Conservation (phyloP, 2,888 invertebrate genomes). For the Diadegma fenestrale region DNA sequence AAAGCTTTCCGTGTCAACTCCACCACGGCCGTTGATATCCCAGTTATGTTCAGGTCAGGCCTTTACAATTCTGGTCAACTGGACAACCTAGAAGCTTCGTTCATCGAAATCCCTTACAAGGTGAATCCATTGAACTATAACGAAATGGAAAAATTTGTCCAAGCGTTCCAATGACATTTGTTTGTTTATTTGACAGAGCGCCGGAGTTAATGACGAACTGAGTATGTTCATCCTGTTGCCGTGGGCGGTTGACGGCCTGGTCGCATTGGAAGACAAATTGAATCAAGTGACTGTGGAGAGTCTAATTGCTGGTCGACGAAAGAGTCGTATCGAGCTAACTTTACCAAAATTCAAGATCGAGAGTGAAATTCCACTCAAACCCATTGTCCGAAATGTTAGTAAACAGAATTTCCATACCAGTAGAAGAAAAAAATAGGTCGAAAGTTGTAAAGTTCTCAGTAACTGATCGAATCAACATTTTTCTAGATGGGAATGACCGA, state of each 20-base stretch:
- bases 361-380: constrained; percentile 87
- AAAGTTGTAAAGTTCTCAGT: neutral
- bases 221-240: constrained; percentile 92
- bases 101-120: constrained; percentile 90
- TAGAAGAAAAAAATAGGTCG: neutral
- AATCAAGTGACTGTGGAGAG: constrained; percentile 86
- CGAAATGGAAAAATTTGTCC: neutral
- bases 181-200: neutral
- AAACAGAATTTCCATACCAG: neutral
- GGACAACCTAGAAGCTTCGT: constrained; percentile 86
- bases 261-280: constrained; percentile 87
- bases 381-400: constrained; percentile 88
- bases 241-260: constrained; percentile 88
- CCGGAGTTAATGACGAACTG: constrained; percentile 85
- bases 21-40: constrained; percentile 87
- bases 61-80: constrained; percentile 86
- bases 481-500: constrained; percentile 89
- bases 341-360: constrained; percentile 94
- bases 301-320: constrained; percentile 81
- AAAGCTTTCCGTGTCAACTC: constrained; percentile 88
- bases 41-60: constrained; percentile 91
- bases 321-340: constrained; percentile 88
- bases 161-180: neutral
- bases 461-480: constrained; percentile 31
- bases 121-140: constrained; percentile 75